Evolutionary conservation across 2,888 invertebrate species (phyloP).

Genomic region (Epirrhoe alternata): DNA sequence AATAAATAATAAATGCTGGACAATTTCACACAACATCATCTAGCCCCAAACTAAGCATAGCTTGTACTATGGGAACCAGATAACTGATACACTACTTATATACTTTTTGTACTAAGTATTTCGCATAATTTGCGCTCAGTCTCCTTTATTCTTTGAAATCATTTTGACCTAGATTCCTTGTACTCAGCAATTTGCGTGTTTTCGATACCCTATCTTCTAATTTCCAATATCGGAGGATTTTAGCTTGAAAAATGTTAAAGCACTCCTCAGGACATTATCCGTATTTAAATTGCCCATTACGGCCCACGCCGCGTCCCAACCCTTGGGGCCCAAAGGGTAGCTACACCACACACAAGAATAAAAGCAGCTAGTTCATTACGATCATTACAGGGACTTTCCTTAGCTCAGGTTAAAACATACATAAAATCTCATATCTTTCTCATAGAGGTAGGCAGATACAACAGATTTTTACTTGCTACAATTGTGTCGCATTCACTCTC

Average conservation of each 20-base stretch:
- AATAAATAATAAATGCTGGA: too few relatives aligned
- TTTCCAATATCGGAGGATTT: conserved; percentile 5
- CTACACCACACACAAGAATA: neutral
- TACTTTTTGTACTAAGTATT: too few relatives aligned
- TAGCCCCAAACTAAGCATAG: too few relatives aligned
- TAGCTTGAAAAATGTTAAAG: neutral
- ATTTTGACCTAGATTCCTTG: neutral
- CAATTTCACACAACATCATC: too few relatives aligned
- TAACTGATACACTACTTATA: too few relatives aligned
- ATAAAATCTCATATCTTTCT: too few relatives aligned
- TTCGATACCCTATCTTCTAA: neutral
- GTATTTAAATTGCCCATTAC: conserved; percentile 11
- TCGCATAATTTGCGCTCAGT: neutral
- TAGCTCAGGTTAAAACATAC: too few relatives aligned
- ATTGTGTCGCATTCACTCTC: too few relatives aligned
- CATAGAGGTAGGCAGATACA: too few relatives aligned
- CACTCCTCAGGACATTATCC: conserved; percentile 9
- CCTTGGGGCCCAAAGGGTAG: neutral
- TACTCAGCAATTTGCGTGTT: neutral
- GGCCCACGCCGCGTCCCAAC: neutral
- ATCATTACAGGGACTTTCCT: neutral
- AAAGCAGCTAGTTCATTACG: conserved; percentile 7
- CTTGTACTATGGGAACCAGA: too few relatives aligned
- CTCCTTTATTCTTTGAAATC: neutral
- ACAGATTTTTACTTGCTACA: too few relatives aligned